Conservation (phyloP, 2,797 vertebrate species). For the Spinibarbus caldwelli region DNA sequence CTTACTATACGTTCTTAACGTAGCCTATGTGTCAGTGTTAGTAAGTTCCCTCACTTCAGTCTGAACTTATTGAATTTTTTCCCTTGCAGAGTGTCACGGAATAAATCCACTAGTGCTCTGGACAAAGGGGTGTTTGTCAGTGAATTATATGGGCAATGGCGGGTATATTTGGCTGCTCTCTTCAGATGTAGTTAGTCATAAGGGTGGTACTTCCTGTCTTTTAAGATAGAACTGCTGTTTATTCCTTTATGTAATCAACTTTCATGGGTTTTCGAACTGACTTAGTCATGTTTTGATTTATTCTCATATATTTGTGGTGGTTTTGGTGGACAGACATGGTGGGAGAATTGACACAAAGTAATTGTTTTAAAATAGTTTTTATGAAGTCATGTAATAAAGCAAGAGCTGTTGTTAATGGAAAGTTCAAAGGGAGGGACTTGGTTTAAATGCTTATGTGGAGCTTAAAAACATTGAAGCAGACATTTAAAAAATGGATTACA, state of each 20-base stretch:
- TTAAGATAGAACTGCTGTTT: slow-evolving; percentile 44
- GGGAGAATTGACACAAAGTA: neutral
- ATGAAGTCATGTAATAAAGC: slow-evolving; percentile 19
- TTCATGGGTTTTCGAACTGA: neutral
- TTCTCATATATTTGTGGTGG: neutral
- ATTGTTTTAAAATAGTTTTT: slow-evolving; percentile 6
- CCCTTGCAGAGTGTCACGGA: neutral
- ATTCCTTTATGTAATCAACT: slow-evolving; percentile 41
- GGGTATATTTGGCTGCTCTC: slow-evolving; percentile 46
- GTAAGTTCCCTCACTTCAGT: neutral
- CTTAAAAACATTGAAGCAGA: neutral
- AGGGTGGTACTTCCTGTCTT: slow-evolving; percentile 57
- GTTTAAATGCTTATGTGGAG: neutral
- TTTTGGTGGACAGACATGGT: neutral
- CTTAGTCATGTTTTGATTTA: slow-evolving; percentile 26
- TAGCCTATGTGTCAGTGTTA: neutral
- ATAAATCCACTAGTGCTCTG: neutral
- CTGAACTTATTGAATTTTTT: neutral
- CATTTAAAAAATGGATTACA: slow-evolving; percentile 5
- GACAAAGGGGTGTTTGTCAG: slow-evolving; percentile 40
- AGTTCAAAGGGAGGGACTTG: neutral
- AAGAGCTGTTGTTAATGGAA: slow-evolving; percentile 13
- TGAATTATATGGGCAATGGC: slow-evolving; percentile 45
- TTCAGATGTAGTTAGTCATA: slow-evolving; percentile 55
- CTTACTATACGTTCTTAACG: neutral